Percentiles rank a stretch among this genome's conserved stretches.
Conservation (phyloP, 2,888 invertebrate species). For the Poecilus cupreus region DNA sequence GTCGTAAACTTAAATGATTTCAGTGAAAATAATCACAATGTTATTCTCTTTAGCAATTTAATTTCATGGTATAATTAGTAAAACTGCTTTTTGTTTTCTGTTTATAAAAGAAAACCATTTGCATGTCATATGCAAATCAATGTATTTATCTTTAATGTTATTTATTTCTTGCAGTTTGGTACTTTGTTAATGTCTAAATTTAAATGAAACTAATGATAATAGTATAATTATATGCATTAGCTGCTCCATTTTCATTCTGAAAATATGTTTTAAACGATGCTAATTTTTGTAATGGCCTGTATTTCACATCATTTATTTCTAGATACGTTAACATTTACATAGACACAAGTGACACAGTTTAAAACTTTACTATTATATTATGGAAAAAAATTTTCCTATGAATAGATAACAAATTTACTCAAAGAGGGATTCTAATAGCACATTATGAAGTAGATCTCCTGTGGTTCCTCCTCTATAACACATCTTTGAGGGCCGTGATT, state of each 20-base stretch:
- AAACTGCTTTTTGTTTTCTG: not conserved
- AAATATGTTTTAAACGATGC: slow-evolving; percentile 3
- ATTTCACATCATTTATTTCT: slow-evolving; percentile 14
- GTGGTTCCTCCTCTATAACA: no score
- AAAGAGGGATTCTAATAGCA: no score
- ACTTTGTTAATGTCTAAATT: not conserved
- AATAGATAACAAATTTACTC: no score
- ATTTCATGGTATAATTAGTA: slow-evolving; percentile 1
- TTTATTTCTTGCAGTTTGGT: slow-evolving; percentile 15
- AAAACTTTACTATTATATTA: no score
- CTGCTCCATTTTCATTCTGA: not conserved
- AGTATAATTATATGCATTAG: not conserved
- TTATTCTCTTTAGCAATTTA: not conserved
- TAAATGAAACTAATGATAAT: not conserved
- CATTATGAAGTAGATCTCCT: no score
- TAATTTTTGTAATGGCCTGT: slow-evolving; percentile 12
- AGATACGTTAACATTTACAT: not conserved
- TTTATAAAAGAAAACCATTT: not conserved
- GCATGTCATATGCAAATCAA: not conserved
- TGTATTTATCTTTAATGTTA: not conserved
- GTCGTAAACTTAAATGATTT: not conserved
- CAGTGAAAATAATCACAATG: slow-evolving; percentile 21
- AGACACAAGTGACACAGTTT: slow-evolving; percentile 1
- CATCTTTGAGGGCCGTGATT: no score
- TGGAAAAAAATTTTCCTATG: no score